phyloP scores from a whole-genome alignment of 2,888 invertebrate genomes.

The Chloromyia formosa region DNA sequence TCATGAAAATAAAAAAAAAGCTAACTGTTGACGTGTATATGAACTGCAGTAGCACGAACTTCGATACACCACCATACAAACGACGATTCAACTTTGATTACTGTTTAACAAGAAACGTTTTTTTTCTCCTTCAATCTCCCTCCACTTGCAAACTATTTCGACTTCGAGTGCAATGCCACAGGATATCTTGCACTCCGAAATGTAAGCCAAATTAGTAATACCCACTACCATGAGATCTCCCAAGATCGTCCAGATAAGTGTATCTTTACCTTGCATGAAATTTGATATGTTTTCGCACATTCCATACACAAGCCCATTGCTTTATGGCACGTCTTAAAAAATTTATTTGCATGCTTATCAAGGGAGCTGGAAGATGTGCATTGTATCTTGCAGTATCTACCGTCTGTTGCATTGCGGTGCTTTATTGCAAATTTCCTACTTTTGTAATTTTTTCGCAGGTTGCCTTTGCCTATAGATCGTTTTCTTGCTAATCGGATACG shows the following conservation, averaged over 20 bases:
- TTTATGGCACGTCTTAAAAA: slow-evolving; percentile 39
- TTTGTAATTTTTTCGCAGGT: slow-evolving; percentile 31
- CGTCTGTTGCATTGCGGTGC: not conserved
- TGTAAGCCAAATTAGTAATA: slow-evolving; percentile 25
- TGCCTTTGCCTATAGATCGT: slow-evolving; percentile 20
- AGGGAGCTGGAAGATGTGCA: not conserved
- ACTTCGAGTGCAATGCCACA: not conserved
- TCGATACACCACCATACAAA: no score
- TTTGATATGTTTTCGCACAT: slow-evolving; percentile 44
- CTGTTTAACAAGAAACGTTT: no score
- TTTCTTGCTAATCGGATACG: slow-evolving; percentile 41
- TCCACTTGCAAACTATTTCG: no score
- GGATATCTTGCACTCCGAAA: slow-evolving; percentile 18
- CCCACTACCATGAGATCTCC: slow-evolving; percentile 9
- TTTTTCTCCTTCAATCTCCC: no score
- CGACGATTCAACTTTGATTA: no score
- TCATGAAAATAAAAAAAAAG: no score
- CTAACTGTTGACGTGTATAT: no score
- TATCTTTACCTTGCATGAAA: slow-evolving; percentile 20
- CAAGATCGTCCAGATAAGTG: slow-evolving; percentile 20
- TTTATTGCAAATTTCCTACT: slow-evolving; percentile 33
- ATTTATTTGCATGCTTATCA: slow-evolving; percentile 35
- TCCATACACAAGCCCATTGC: slow-evolving; percentile 39
- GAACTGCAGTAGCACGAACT: no score
- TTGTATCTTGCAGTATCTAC: slow-evolving; percentile 34